A percentile compares a stretch with the other conserved stretches of the same genome.
Conservation (phyloP, 2,113 vertebrate species). For the Alligator mississippiensis region DNA sequence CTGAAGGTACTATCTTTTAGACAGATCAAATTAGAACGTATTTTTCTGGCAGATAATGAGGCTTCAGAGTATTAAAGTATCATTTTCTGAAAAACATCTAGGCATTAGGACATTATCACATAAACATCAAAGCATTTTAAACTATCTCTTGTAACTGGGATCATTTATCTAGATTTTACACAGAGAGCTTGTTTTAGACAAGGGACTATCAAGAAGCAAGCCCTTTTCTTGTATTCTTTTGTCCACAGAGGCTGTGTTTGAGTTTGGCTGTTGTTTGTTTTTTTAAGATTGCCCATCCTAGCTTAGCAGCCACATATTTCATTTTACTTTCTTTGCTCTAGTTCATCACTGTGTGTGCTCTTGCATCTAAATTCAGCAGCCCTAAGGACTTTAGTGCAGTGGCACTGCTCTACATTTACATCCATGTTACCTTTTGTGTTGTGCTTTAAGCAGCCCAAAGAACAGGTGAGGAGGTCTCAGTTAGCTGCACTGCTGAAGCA, state of each 20-base stretch:
- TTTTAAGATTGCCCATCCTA: not conserved
- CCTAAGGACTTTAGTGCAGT: not conserved
- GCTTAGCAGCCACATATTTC: not conserved
- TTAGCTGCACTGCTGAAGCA: not conserved
- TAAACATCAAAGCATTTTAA: not conserved
- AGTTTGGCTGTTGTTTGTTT: not conserved
- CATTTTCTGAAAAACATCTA: not conserved
- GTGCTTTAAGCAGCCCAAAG: not conserved
- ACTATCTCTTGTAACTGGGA: not conserved
- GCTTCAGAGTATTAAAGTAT: not conserved
- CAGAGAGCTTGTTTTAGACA: not conserved
- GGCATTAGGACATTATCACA: not conserved
- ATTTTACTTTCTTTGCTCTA: not conserved
- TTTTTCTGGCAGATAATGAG: not conserved
- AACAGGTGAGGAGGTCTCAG: not conserved
- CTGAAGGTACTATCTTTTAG: not conserved
- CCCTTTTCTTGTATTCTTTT: not conserved
- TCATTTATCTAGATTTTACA: not conserved
- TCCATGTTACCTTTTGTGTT: not conserved
- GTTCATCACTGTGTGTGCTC: not conserved
- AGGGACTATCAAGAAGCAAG: not conserved
- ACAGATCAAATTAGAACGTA: not conserved
- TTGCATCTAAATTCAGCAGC: not conserved
- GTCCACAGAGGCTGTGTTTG: not conserved
- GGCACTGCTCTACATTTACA: not conserved